Conservation (phyloP, 2,888 invertebrate genomes). For the Xestobium rufovillosum region DNA sequence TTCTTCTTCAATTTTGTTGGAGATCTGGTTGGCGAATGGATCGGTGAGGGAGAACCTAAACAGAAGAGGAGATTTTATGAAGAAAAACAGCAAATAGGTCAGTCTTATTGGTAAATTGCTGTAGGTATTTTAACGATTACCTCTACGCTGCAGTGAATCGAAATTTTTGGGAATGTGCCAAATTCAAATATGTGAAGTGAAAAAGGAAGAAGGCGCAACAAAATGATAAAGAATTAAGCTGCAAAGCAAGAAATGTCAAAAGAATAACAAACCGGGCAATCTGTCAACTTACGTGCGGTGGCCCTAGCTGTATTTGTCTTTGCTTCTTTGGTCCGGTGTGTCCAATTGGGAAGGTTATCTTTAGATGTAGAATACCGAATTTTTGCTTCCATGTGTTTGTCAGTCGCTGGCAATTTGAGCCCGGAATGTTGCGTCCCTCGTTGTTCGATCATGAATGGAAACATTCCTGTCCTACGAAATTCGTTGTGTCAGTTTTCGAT, state of each 20-base stretch:
- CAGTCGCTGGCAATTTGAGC: background rate
- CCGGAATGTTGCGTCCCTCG: conserved; percentile 18
- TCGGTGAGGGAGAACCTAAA: conserved; percentile 16
- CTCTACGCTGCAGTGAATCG: too few species aligned
- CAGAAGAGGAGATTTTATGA: conserved; percentile 3
- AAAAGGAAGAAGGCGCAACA: too few species aligned
- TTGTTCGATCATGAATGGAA: conserved; percentile 32
- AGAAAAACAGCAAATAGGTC: conserved; percentile 7
- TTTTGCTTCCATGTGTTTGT: background rate
- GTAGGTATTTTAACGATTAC: too few species aligned
- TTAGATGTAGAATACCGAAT: background rate
- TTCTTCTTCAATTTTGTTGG: conserved; percentile 22
- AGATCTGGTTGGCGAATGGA: conserved; percentile 23
- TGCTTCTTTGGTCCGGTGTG: too few species aligned
- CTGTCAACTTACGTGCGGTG: too few species aligned
- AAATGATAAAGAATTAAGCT: too few species aligned
- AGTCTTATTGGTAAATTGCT: conserved; percentile 4
- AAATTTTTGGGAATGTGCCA: too few species aligned
- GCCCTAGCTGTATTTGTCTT: too few species aligned
- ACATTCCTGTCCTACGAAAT: conserved; percentile 37
- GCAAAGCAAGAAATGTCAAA: too few species aligned
- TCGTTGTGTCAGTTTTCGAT: conserved; percentile 12
- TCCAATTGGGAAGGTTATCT: background rate
- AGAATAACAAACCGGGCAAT: too few species aligned
- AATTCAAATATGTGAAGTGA: too few species aligned